Evolutionary conservation across 1,140 invertebrate species (phyloP).

Genomic region (Hypsibius dujardini): DNA sequence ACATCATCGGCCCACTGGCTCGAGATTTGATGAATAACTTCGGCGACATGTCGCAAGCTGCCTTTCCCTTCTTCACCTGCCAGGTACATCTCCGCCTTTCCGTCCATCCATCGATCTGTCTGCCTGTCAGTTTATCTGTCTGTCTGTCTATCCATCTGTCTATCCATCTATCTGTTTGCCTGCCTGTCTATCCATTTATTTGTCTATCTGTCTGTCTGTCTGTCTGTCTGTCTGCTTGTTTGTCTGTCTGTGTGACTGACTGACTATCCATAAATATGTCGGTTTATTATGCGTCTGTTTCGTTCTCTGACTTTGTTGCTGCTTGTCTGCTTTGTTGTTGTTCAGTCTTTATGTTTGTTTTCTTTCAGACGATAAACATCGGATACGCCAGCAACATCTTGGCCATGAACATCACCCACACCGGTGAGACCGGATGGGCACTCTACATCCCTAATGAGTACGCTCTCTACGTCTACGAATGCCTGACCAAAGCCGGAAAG

Average conservation of each 20-base stretch:
- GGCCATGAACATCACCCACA: constrained; percentile 87
- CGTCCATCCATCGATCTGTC: neutral
- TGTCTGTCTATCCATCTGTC: neutral
- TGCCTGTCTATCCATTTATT: no score
- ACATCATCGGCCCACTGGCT: constrained; percentile 82
- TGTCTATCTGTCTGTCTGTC: no score
- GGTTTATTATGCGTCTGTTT: no score
- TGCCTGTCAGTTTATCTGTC: neutral
- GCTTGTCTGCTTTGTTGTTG: no score
- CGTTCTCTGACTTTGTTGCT: no score
- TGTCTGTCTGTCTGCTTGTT: no score
- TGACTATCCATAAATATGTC: no score
- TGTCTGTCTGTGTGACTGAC: no score
- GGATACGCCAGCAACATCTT: constrained; percentile 77
- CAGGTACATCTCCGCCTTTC: constrained; percentile 40
- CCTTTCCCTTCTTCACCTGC: constrained; percentile 87
- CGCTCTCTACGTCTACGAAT: constrained; percentile 84
- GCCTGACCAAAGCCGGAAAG: constrained; percentile 63
- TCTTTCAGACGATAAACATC: constrained; percentile 60
- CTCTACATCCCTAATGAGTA: constrained; percentile 96
- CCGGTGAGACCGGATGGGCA: constrained; percentile 89
- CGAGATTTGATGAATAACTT: constrained; percentile 69
- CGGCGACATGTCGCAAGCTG: constrained; percentile 65
- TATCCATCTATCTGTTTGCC: no score
- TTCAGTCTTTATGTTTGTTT: constrained; percentile 17